Evolutionary conservation across 2,113 vertebrate species (phyloP).

Genomic region (Phrynocephalus versicolor): DNA sequence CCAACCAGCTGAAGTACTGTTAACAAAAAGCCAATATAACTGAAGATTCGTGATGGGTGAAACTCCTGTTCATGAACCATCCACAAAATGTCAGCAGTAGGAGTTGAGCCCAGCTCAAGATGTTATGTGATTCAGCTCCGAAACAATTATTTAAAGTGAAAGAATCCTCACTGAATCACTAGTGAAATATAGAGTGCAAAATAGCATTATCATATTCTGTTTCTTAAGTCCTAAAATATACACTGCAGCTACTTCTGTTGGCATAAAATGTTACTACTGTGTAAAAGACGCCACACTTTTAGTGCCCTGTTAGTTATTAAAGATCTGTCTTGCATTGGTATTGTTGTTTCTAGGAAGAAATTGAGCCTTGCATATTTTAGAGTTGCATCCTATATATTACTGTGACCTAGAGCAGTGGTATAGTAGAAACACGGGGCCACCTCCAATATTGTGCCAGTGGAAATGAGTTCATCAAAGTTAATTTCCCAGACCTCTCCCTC

Average conservation of each 20-base stretch:
- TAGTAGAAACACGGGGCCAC: neutral
- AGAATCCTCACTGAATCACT: neutral
- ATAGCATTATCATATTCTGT: neutral
- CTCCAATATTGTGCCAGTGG: neutral
- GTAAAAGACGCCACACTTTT: neutral
- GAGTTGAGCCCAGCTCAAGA: slow-evolving; percentile 24
- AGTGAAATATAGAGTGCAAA: neutral
- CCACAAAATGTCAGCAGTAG: slow-evolving; percentile 29
- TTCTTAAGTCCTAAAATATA: neutral
- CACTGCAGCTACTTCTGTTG: neutral
- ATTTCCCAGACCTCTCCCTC: too few relatives aligned
- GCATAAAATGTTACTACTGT: neutral
- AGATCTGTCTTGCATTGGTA: neutral
- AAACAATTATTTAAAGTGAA: slow-evolving; percentile 29
- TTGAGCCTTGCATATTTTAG: neutral
- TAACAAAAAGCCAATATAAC: slow-evolving; percentile 31
- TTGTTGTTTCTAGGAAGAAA: neutral
- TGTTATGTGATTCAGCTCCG: neutral
- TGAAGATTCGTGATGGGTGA: slow-evolving; percentile 41
- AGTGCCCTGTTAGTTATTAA: neutral
- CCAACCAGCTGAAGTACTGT: slow-evolving; percentile 26
- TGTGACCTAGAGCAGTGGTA: neutral
- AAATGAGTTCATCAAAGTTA: too few relatives aligned
- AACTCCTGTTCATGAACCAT: slow-evolving; percentile 47
- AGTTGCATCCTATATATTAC: neutral